phyloP scores from a whole-genome alignment of 2,113 vertebrate genomes.

The Passer montanus region DNA sequence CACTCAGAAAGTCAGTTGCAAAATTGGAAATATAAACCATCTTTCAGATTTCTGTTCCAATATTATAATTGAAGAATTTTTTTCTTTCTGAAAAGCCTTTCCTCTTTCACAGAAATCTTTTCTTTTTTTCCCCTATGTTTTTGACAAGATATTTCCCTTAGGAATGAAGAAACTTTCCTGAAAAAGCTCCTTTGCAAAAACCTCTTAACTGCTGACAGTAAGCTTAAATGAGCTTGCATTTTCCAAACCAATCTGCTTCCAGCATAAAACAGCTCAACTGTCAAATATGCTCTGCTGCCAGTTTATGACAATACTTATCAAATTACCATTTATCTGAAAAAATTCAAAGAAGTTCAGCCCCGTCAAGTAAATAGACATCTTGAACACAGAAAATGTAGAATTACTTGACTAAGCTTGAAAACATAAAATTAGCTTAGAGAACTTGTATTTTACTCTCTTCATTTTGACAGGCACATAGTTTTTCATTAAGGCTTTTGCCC shows the following conservation, averaged over 20 bases:
- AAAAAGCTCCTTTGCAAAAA: slow-evolving; percentile 14
- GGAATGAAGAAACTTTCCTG: background rate
- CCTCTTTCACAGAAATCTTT: background rate
- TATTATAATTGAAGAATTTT: background rate
- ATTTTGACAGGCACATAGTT: background rate
- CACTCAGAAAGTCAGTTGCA: background rate
- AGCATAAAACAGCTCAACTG: background rate
- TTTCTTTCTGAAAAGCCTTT: background rate
- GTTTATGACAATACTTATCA: background rate
- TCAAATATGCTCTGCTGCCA: background rate
- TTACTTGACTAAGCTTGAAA: background rate
- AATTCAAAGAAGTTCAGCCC: background rate
- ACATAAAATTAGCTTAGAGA: background rate
- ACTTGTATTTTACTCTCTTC: background rate
- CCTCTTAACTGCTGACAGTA: background rate
- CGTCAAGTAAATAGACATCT: background rate
- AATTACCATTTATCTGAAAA: slow-evolving; percentile 3
- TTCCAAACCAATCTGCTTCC: background rate
- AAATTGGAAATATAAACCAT: background rate
- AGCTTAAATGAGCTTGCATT: background rate
- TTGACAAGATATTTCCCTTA: background rate
- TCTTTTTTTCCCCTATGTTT: background rate
- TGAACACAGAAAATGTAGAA: background rate
- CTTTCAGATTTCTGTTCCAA: background rate
- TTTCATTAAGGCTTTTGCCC: background rate